Evolutionary conservation across 2,888 invertebrate genomes (phyloP).

Genomic region (Ctena decussata): DNA sequence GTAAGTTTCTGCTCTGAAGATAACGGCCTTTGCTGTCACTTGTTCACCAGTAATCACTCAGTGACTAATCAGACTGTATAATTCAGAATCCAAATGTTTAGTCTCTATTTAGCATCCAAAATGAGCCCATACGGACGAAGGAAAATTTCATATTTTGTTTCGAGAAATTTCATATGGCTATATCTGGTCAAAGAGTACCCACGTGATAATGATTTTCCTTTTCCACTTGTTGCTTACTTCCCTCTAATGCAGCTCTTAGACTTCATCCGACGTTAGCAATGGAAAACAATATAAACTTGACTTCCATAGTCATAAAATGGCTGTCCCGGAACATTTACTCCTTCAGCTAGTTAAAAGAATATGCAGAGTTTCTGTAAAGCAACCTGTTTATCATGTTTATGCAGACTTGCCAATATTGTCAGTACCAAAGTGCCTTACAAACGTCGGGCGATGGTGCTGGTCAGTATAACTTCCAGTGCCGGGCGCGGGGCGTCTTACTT

Average conservation of each 20-base stretch:
- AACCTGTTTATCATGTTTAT: conserved; percentile 26
- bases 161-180: conserved; percentile 33
- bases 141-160: conserved; percentile 4
- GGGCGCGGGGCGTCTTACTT: no score
- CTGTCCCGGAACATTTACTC: conserved; percentile 35
- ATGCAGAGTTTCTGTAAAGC: conserved; percentile 33
- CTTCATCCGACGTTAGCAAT: conserved; percentile 12
- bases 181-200: conserved; percentile 36
- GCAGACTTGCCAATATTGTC: conserved; percentile 44
- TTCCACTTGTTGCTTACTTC: conserved; percentile 14
- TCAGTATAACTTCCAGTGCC: no score
- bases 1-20: no score
- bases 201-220: conserved; percentile 41
- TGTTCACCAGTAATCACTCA: no score
- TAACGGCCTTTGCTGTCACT: no score
- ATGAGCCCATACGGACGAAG: conserved; percentile 42
- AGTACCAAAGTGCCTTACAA: conserved; percentile 43
- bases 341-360: conserved; percentile 42
- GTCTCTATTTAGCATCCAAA: no score
- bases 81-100: no score
- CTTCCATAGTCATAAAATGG: conserved; percentile 30
- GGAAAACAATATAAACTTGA: conserved; percentile 42
- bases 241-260: conserved; percentile 52
- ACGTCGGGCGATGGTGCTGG: conserved; percentile 13
- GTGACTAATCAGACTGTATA: no score